Evolutionary conservation across 2,113 vertebrate species (phyloP), one percentile per base, ranked within the genome.

Genomic region (Malurus melanocephalus): DNA sequence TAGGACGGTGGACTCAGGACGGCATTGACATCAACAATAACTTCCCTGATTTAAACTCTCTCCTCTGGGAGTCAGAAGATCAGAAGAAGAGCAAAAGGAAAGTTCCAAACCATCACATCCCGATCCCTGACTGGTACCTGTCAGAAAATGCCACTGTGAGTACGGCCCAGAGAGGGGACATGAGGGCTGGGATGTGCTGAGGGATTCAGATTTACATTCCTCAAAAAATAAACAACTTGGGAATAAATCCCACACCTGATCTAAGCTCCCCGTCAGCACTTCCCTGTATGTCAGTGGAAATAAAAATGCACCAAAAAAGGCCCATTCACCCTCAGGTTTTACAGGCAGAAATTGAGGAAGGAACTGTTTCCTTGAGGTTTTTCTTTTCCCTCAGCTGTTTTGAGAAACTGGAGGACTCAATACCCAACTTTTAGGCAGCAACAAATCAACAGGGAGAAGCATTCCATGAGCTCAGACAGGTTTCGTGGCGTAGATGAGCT

Each of bases 21-120:
- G 99, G 99, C 22, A 98, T 99, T 5, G 99, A 99, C 95, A 98
- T 99, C 95, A 99, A 99, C 94, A 99, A 99, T 66, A 99, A 99
- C 96, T 99, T 99, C 85, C 99, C 99, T 0, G 99, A 99, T 76
- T 96, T 99, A 61, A 99, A 99, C 95, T 97, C 98, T 5, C 93
- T 99, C 35, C 97, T 99, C 51, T 99, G 99, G 99, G 98, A 99
- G 49, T 98, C 98, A 1, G 98, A 99, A 89, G 97, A 96, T 80
- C 98, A 97, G 57, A 98, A 98, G 74, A 97, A 96, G 64, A 93
- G 94, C 57, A 98, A 98, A 17, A 97, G 97, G 55, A 99, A 97
- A 90, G 98, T 98, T 82, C 96, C 97, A 24, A 99, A 99, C 94
- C 98, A 99, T 71, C 96, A 99, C 32, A 96, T 99, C 24, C 95